Base-by-base conservation (phyloP, 2,113 vertebrate species). In the Podarcis muralis region DNA sequence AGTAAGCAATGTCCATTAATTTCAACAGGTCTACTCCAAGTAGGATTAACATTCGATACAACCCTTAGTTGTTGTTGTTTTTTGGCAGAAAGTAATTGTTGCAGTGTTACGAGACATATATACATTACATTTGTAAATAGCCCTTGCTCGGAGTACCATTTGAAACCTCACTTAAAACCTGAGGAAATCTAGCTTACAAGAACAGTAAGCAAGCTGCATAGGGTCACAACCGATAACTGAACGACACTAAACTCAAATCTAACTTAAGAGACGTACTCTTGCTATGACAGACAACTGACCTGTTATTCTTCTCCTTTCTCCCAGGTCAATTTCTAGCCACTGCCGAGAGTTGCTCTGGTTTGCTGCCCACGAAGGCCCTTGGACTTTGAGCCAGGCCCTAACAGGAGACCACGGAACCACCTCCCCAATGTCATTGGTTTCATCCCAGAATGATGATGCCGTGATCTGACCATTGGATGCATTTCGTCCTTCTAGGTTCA, bases 291-390 rank as follows among this genome's bases (percentile, higher is more conserved):
- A 18, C 0, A 0, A 89, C 92, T 40, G 94, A 98, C 98, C 97
- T 90, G 97, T 98, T 95, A 98, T 96, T 93, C 95, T 97, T 93
- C 94, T 98, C 93, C 96, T 98, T 92, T 98, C 97, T 81, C 98
- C 97, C 59, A 98, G 92, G 94, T 98, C 98, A 87, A 98, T 97
- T 91, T 97, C 96, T 53, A 98, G 81, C 97, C 97, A 98, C 62
- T 95, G 96, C 16, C 87, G 95, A 22, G 53, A 92, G 89, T 90
- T 90, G 74, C 94, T 96, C 68, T 97, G 94, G 27, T 96, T 96
- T 0, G 96, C 94, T 18, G 96, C 96, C 97, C 97, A 98, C 1
- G 96, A 94, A 3, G 84, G 53, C 3, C 96, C 96, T 1, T 89
- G 93, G 43, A 94, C 90, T 81, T 96, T 95, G 72, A 95, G 96